These are phyloP conservation scores for Tetropium fuscum DNA, from an alignment of 2,888 invertebrate genomes.

Conservation along the genomic window DNA sequence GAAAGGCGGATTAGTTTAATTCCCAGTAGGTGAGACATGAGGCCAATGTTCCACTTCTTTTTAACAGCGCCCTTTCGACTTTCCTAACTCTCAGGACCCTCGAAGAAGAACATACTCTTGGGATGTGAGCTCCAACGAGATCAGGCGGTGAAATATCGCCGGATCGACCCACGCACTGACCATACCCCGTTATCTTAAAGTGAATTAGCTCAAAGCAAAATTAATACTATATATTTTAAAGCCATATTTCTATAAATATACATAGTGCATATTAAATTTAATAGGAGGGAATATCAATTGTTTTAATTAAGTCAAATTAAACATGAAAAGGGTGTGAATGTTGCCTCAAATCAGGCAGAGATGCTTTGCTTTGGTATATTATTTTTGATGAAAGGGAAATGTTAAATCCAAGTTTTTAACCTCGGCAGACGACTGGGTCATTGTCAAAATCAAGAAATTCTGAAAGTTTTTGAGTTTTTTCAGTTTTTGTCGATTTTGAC, in stretches of 20 bases:
- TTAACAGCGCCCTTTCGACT: slow-evolving; percentile 23
- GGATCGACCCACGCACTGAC: slow-evolving; percentile 20
- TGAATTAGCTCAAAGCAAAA: not conserved
- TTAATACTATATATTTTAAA: too few relatives aligned
- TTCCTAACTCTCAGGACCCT: slow-evolving; percentile 1
- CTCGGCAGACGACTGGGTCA: not conserved
- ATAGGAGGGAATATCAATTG: too few relatives aligned
- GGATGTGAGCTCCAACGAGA: slow-evolving; percentile 23
- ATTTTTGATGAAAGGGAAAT: not conserved
- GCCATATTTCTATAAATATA: too few relatives aligned
- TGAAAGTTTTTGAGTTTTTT: not conserved
- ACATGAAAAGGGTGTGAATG: not conserved
- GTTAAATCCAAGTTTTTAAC: not conserved
- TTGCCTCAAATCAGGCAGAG: not conserved
- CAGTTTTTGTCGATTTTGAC: not conserved
- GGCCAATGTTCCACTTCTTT: slow-evolving; percentile 21
- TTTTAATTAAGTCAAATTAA: not conserved
- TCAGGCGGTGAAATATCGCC: slow-evolving; percentile 32
- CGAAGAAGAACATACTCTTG: slow-evolving; percentile 16
- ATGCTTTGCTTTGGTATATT: not conserved
- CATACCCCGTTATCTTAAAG: slow-evolving; percentile 7
- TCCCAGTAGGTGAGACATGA: slow-evolving; percentile 16
- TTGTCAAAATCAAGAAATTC: not conserved
- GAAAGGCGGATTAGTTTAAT: slow-evolving; percentile 25
- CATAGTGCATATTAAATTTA: too few relatives aligned